Evolutionary conservation across 1,140 invertebrate species (phyloP), one percentile per base, ranked within the genome.

Genomic region (Glomeris maerens): DNA sequence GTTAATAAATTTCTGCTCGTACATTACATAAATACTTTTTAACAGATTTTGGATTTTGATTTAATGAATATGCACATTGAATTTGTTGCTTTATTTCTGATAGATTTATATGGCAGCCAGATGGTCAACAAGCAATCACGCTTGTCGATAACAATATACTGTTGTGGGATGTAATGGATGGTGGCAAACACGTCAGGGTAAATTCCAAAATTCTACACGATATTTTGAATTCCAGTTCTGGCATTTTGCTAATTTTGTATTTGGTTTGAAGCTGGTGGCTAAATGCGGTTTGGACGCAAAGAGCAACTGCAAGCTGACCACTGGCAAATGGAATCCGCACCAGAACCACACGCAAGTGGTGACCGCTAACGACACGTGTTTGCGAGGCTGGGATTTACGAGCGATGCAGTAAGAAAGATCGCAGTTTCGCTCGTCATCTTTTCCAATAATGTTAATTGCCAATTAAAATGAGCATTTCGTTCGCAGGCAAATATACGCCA

Each of bases 241-340:
- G 29, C n/a, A 14, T 22, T 40, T 49, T 39, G 20, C 17, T 26
- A 23, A 47, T 36, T 36, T 36, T 27, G 44, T 46, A 29, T 50
- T 49, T 41, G 41, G 42, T 51, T 49, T 47, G 3, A 39, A 75
- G 64, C 62, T 66, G 29, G 57, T 66, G 7, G 66, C 61, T 21
- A 65, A 60, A 13, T 66, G 64, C 42, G 70, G 56, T 46, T 69
- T 78, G 47, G 74, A 76, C 54, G 75, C 71, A 53, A 84, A 86
- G 69, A 75, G 76, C 53, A 78, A 79, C 55, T 78, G 78, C 31
- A 81, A 81, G 60, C 60, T 90, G 55, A 83, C 78, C 3, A 80
- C 75, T 54, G 88, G 87, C 1, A 84, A 88, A 66, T 97, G 91
- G 91, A 91, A 90, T 68, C 89, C 90, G 23, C 90, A 93, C 62